Evolutionary conservation across 2,888 invertebrate species (phyloP), one percentile per base, ranked within the genome.

Genomic region (Aleiodes alternator): DNA sequence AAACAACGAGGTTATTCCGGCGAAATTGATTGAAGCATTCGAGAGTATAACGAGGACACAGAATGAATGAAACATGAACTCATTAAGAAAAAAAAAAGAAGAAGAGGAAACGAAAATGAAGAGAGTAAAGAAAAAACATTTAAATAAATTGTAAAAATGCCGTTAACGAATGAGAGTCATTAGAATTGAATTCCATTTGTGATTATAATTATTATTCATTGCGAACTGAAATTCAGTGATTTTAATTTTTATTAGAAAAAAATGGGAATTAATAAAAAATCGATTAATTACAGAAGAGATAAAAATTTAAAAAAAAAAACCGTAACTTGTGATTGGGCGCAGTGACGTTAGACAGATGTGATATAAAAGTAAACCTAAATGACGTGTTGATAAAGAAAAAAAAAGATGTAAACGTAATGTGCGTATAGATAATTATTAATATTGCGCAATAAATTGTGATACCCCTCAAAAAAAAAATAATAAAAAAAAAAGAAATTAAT

Each of bases 361-460:
- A 83, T 83, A 82, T 81, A 82, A 81, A 78, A 76, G 61, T 78
- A 81, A 81, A 78, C 78, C 77, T 78, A 77, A 79, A 76, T 80
- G 70, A 79, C 75, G 73, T 76, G 73, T 78, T 75, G 77, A 75
- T 72, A 68, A 72, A 53, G 31, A 76, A 69, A 69, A 68, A 66
- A 23, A 76, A 69, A 69, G 57, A 66, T 56, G 3, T 61, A 9
- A 68, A 69, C 14, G n/a, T 73, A 73, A 55, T 71, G 66, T 29
- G 73, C 76, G 71, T 74, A 68, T 61, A 69, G 48, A 71, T 74
- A 53, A 73, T 57, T 74, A 61, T 73, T 74, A 57, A 78, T 71
- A 76, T 71, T 66, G 68, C 73, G 73, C 48, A 68, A 73, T 66
- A 84, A 81, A 86, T 84, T 87, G 87, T 86, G 87, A 87, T 87